Evolutionary conservation across 2,888 invertebrate species (phyloP), one percentile per base, ranked within the genome.

Genomic region (Pollenia angustigena): DNA sequence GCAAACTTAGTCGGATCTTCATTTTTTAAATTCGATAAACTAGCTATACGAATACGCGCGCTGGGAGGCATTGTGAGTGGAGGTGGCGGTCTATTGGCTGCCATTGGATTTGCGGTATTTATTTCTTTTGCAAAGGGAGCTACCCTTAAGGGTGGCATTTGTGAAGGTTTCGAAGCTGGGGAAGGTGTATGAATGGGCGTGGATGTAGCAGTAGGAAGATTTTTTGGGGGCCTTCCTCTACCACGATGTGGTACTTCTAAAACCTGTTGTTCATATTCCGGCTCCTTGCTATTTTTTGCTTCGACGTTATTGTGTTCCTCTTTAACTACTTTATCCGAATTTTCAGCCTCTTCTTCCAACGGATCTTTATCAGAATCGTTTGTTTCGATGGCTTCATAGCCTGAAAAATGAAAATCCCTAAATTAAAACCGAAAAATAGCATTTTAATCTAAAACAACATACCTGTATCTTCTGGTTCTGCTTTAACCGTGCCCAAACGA

Each of bases 381-480:
- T 12, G 85, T 89, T n/a, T 86, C 16, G 1, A 87, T 18, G 2
- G 88, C 85, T 64, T 92, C 92, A 46, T 92, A 92, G 18, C 92
- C 92, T 92, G 48, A 1, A 87, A 74, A 44, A 44, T 32, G 4
- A 32, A 32, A 32, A 32, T 32, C 6, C 32, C 32, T 14, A 8
- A 48, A 48, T 18, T 32, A 42, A 79, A 68, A 16, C 7, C 18
- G 40, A 54, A 62, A 56, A 50, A 56, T 48, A 62, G 14, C 14
- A 52, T 6, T 52, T 46, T 32, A 32, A 40, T 32, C 32, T 4
- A 32, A 32, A 32, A 32, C 32, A 4, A 32, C 4, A 88, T 81
- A 92, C 93, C 93, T 82, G 90, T 90, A 87, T 93, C 93, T 4
- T 89, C 50, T 0, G 93, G 93, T 71, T 93, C 93, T 32, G 92